Conservation (phyloP, 2,888 invertebrate genomes). For the Horisme vitalbata region DNA sequence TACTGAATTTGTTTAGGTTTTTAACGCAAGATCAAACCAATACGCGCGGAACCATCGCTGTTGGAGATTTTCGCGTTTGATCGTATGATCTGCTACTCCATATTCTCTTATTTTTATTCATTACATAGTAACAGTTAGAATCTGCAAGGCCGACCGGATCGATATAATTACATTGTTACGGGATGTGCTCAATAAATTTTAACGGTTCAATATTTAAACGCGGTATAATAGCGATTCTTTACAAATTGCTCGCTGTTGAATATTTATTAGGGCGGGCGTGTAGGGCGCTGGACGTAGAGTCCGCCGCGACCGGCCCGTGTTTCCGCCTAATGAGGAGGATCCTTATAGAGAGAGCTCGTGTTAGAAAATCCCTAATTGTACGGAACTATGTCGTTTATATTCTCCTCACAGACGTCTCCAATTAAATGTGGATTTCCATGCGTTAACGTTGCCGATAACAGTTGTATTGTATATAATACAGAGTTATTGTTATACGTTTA, state of each 20-base stretch:
- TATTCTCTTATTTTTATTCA: constrained; percentile 40
- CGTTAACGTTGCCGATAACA: constrained; percentile 35
- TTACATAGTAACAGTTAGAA: constrained; percentile 49
- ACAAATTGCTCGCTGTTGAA: constrained; percentile 67
- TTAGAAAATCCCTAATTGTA: constrained; percentile 75
- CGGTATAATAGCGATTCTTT: constrained; percentile 60
- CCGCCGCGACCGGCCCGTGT: constrained; percentile 51
- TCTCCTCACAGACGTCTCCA: constrained; percentile 60
- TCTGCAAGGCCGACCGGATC: constrained; percentile 52
- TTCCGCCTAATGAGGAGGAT: constrained; percentile 66
- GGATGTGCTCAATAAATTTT: constrained; percentile 57
- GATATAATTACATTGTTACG: constrained; percentile 65
- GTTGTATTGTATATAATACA: constrained; percentile 12
- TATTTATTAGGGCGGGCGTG: constrained; percentile 63
- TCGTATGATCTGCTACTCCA: constrained; percentile 22
- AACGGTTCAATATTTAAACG: constrained; percentile 54
- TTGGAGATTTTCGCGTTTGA: constrained; percentile 34
- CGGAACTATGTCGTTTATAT: constrained; percentile 68
- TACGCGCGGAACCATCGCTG: too few relatives aligned
- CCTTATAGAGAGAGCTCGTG: constrained; percentile 64
- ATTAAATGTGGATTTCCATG: constrained; percentile 53
- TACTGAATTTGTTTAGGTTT: background rate
- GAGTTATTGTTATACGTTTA: constrained; percentile 6
- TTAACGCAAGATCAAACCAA: too few relatives aligned
- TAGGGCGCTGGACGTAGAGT: constrained; percentile 38